Percentiles rank a stretch among this genome's conserved stretches.
These are phyloP conservation scores for Pipistrellus pipistrellus DNA, from an alignment of 2,797 vertebrate species.

Conservation along the genomic window DNA sequence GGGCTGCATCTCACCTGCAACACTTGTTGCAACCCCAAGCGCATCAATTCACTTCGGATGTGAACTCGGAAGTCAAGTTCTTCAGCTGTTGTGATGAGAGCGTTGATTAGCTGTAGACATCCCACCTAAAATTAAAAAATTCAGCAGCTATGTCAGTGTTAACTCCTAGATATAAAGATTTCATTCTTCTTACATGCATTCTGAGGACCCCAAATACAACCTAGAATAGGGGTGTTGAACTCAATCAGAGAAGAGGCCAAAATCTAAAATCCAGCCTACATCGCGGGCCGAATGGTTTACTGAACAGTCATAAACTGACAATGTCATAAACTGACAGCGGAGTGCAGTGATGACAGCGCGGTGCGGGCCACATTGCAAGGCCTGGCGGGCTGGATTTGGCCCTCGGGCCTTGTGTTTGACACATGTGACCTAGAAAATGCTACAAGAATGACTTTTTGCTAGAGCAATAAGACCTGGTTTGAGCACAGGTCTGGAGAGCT, in stretches of 20 bases:
- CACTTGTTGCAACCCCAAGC: constrained; percentile 91
- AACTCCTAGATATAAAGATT: neutral
- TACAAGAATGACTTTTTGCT: constrained; percentile 28
- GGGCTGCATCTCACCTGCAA: constrained; percentile 89
- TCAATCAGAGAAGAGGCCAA: too few relatives aligned
- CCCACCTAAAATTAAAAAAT: constrained; percentile 82
- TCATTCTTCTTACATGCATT: neutral
- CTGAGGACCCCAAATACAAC: neutral
- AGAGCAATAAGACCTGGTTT: neutral
- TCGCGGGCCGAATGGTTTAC: too few relatives aligned
- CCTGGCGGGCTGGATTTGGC: too few relatives aligned
- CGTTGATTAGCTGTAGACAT: constrained; percentile 96
- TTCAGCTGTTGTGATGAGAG: constrained; percentile 94
- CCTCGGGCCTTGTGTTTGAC: too few relatives aligned
- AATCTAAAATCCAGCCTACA: too few relatives aligned
- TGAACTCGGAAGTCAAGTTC: constrained; percentile 97
- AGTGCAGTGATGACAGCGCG: too few relatives aligned
- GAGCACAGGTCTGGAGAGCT: constrained; percentile 9
- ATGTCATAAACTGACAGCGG: too few relatives aligned
- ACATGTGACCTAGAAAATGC: neutral
- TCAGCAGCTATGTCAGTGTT: neutral
- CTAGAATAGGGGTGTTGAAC: too few relatives aligned
- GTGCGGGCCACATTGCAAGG: too few relatives aligned
- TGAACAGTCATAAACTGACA: too few relatives aligned
- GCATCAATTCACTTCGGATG: constrained; percentile 95